Conservation (phyloP, 2,113 vertebrate genomes). For the Crocuta crocuta region DNA sequence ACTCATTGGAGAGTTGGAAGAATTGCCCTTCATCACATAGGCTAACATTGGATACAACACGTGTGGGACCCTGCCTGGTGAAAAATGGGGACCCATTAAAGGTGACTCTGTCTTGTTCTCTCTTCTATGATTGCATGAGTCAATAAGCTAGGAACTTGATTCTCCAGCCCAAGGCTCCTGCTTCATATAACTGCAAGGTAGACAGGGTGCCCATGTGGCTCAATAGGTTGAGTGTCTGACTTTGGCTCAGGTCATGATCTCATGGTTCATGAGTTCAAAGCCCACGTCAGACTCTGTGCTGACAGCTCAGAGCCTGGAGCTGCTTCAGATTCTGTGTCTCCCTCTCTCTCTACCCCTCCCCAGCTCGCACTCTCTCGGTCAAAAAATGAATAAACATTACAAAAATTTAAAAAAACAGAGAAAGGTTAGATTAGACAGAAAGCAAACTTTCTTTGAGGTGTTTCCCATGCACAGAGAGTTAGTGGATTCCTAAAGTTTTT, state of each 20-base stretch:
- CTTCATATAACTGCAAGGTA: fast-evolving
- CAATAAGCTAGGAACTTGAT: not conserved
- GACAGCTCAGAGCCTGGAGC: too few species aligned
- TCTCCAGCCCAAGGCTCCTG: too few species aligned
- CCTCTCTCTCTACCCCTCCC: too few species aligned
- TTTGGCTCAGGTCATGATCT: too few species aligned
- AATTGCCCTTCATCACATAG: not conserved
- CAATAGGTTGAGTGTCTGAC: too few species aligned
- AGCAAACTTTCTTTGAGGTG: not conserved
- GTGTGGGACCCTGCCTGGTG: not conserved
- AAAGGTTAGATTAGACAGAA: not conserved
- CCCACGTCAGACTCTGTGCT: too few species aligned
- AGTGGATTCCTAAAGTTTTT: not conserved
- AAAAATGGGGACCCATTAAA: not conserved
- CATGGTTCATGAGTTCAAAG: too few species aligned
- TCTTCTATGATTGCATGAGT: not conserved
- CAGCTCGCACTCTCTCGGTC: too few species aligned
- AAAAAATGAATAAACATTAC: too few species aligned
- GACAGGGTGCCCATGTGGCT: too few species aligned
- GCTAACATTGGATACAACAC: not conserved
- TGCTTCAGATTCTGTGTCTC: too few species aligned
- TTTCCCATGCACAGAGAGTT: not conserved
- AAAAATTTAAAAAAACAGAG: too few species aligned
- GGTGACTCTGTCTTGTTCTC: not conserved
- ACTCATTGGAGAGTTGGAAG: fast-evolving